A percentile compares a stretch with the other conserved stretches of the same genome.
phyloP scores from a whole-genome alignment of 2,888 invertebrate genomes.

The Eristalinus aeneus region DNA sequence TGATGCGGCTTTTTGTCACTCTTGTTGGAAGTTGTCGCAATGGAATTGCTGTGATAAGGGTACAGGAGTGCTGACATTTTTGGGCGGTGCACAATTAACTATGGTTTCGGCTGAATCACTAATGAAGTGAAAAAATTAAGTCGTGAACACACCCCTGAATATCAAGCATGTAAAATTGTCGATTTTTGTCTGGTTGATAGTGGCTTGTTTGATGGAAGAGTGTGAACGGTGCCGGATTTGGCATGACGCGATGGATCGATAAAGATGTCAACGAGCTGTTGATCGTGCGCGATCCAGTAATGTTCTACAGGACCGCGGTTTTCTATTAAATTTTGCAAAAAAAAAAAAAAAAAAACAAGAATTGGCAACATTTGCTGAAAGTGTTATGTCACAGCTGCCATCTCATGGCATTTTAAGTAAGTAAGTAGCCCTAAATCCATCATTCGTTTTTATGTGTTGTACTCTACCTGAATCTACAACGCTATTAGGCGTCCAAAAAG shows the following conservation, averaged over 20 bases:
- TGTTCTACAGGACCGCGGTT: background rate
- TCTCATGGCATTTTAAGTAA: no score
- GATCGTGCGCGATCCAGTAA: background rate
- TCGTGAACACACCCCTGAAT: conserved; percentile 2
- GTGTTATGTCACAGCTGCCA: background rate
- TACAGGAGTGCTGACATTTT: background rate
- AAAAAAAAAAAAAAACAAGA: no score
- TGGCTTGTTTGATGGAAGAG: background rate
- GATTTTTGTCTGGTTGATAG: background rate
- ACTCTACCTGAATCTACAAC: no score
- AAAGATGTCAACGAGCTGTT: background rate
- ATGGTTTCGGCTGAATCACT: conserved; percentile 7
- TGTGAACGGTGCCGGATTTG: background rate
- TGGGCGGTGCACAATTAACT: background rate
- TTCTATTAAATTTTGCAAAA: no score
- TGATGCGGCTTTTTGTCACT: background rate
- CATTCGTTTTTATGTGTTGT: no score
- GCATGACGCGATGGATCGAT: background rate
- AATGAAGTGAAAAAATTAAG: conserved; percentile 8
- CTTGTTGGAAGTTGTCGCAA: background rate
- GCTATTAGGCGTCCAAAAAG: no score
- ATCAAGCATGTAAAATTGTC: background rate
- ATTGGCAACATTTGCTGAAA: background rate
- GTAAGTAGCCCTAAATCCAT: no score
- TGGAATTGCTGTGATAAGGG: background rate